Base-by-base conservation (phyloP, 1,140 invertebrate species). In the Matsumurasca onukii region DNA sequence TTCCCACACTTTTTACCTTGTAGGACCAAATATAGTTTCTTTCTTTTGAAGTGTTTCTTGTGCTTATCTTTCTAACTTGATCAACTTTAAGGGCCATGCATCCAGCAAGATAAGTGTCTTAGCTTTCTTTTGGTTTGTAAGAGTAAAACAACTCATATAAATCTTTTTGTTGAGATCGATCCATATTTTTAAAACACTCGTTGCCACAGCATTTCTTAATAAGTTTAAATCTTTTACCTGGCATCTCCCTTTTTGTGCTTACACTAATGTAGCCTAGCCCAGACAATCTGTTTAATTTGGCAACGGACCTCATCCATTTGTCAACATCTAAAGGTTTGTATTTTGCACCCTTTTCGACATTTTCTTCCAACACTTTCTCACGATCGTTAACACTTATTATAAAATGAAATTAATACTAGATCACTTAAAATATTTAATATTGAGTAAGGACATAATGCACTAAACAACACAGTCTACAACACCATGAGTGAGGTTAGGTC, bases 201-300 rank as follows among this genome's bases (percentile, higher is more conserved):
- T 55, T 55, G 24, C 51, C 51, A 55, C 51, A 55, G 24, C 51
- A 55, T 55, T 55, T 55, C 24, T 55, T 55, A 12, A 55, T 24
- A 13, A 55, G 24, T 55, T 9, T 55, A 55, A 55, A 55, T 55
- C 12, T 12, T n/a, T 55, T 55, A 55, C 51, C 51, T 55, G 51
- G 51, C 24, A 55, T 22, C 24, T 55, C 51, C 12, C 22, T 55
- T 22, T 55, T 55, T 12, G 24, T 55, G 22, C 51, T 55, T 55
- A 55, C 5, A 55, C 51, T 55, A 12, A 55, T 22, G 24, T 55
- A 55, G 12, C 12, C 24, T 55, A 13, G 51, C 5, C 51, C 51
- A 15, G 12, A 13, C 51, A 55, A 24, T 24, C 51, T 55, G 12
- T 55, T 55, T 22, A 55, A 13, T 55, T 55, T 55, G 12, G 24